Evolutionary conservation across 2,113 vertebrate genomes (phyloP).

Genomic region (Ginglymostoma cirratum): DNA sequence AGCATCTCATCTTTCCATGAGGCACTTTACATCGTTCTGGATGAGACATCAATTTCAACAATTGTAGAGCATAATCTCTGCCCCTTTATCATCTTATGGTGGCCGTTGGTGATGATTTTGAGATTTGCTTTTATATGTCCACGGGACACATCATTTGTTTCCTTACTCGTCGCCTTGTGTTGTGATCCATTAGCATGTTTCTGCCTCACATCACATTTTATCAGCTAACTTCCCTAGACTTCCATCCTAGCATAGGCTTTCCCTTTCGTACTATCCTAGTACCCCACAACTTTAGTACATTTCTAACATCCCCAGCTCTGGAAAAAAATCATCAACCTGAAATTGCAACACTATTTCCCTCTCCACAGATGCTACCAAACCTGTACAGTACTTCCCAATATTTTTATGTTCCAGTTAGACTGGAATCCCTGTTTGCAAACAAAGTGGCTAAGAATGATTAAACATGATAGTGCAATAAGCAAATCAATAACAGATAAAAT

Average conservation of each 20-base stretch:
- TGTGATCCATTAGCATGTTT: background rate
- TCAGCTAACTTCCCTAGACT: background rate
- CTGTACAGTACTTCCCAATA: background rate
- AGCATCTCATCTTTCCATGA: background rate
- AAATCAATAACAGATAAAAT: background rate
- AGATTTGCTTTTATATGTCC: background rate
- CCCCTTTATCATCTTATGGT: background rate
- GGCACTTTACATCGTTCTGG: background rate
- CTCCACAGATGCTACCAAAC: background rate
- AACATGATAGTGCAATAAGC: background rate
- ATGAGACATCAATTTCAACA: background rate
- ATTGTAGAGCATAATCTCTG: background rate
- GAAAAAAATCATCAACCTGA: background rate
- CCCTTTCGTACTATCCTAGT: background rate
- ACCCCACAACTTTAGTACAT: background rate
- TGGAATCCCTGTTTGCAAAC: background rate
- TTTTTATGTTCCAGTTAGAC: background rate
- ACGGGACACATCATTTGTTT: background rate
- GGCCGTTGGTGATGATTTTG: background rate
- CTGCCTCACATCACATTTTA: background rate
- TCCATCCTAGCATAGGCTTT: background rate
- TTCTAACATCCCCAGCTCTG: background rate
- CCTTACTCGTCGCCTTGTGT: background rate
- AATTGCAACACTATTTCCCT: background rate
- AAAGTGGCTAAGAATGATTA: background rate